A percentile compares a stretch with the other conserved stretches of the same genome.
These are phyloP conservation scores for Tenthredo amoena DNA, from an alignment of 2,888 invertebrate species.

Conservation along the genomic window DNA sequence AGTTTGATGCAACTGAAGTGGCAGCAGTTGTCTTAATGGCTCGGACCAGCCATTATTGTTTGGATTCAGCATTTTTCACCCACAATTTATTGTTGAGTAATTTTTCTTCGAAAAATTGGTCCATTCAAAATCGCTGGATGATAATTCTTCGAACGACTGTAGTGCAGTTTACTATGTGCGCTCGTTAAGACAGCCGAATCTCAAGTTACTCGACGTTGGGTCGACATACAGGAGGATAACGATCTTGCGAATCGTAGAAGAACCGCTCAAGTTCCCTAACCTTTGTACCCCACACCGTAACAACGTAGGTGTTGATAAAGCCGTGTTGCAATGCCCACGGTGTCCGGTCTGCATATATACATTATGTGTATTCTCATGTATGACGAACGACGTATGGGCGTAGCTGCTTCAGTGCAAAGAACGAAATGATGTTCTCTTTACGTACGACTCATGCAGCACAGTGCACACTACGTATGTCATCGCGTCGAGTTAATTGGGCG, in stretches of 20 bases:
- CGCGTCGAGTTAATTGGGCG: background rate
- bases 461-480: background rate
- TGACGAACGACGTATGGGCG: background rate
- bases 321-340: conserved; percentile 7
- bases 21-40: background rate
- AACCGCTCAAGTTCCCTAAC: conserved; percentile 37
- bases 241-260: conserved; percentile 28
- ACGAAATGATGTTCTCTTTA: background rate
- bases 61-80: background rate
- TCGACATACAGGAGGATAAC: conserved; percentile 12
- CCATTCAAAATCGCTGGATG: background rate
- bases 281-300: conserved; percentile 12
- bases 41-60: background rate
- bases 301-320: conserved; percentile 40
- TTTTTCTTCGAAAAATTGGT: background rate
- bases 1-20: background rate
- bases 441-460: conserved; percentile 1
- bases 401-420: background rate
- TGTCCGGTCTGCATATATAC: conserved; percentile 16
- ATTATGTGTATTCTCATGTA: background rate
- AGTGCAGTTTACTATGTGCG: background rate
- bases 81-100: background rate
- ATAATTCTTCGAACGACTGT: background rate
- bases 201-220: conserved; percentile 30
- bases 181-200: conserved; percentile 11